Base-by-base conservation (phyloP, 1,140 invertebrate species). In the Pseudomyrmex sp. region DNA sequence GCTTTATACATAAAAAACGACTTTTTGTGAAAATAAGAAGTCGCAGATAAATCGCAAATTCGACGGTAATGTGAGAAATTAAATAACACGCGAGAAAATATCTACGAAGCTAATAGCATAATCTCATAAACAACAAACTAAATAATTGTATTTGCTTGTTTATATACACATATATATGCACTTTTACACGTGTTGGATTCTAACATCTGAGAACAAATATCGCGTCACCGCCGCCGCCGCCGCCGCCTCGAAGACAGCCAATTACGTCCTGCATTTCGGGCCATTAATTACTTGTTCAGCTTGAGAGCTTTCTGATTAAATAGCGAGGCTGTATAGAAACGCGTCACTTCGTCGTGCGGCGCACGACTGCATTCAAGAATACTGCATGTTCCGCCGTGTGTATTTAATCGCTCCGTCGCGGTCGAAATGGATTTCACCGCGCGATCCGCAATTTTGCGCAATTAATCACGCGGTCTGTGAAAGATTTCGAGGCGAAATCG, bases 281-380 rank as follows among this genome's bases (percentile, higher is more conserved):
- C 13, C 46, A 74, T 84, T 85, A 86, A 68, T 80, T 86, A 72
- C 18, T 58, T 26, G 50, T 26, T 79, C 50, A 50, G 23, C 50
- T 46, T 46, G 46, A 66, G 66, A 73, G 63, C 70, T 74, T 79
- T 77, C 73, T 56, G 80, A 83, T 72, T 86, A 73, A 83, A 82
- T 26, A 73, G 26, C 56, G 56, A 83, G 66, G 23, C 65, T 48
- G 10, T 13, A n/a, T 52, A 35, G 12, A 84, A 48, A 48, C 35
- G 9, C 46, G 20, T 54, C 20, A 48, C 10, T 54, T 48, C 48
- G 20, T 13, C 58, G 20, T 12, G 35, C 35, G 35, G 35, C 35
- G 35, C 35, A 35, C 35, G 35, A 35, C 8, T 48, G 18, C n/a
- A 15, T 10, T n/a, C 12, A 44, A 26, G 44, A 58, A 12, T 35